Base-by-base conservation (phyloP, 2,888 invertebrate species). In the Automeris io region DNA sequence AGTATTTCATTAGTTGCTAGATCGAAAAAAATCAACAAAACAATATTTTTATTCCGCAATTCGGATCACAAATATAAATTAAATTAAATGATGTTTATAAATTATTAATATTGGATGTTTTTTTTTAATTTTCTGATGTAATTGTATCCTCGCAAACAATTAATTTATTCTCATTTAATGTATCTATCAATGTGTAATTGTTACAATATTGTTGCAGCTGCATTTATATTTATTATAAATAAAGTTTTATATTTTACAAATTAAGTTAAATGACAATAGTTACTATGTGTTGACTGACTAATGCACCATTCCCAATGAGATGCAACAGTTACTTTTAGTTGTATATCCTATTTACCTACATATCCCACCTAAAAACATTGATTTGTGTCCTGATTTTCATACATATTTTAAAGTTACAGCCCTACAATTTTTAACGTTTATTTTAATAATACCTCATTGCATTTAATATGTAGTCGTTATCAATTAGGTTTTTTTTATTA, bases 321-420 rank as follows among this genome's bases (percentile, higher is more conserved):
- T 58, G 49, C 59, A 49, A 61, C 62, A 65, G 58, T 58, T 63
- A 37, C 35, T 12, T 42, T 44, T 51, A 58, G 49, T 60, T 57
- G 45, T 49, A 43, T 54, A 8, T 16, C 16, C 29, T 29, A 54
- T 51, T 62, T 69, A 61, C 69, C 63, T 54, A 69, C 53, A 51
- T 56, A 64, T 72, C 79, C 80, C 80, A 81, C 80, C 80, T 76
- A 62, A 60, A 63, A 43, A 49, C 57, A 61, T 60, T 59, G 52
- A 57, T 54, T 59, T 55, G 56, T 65, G 67, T 60, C 60, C 61
- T 70, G 64, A 47, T 57, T 57, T 54, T 49, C 58, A 62, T 59
- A 49, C 54, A 56, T 60, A 49, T 59, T 33, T 32, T 18, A 12
- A 22, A 31, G 9, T 12, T 33, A 23, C 18, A 16, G 22, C 9